Percentiles rank a stretch among this genome's conserved stretches.
phyloP scores from a whole-genome alignment of 2,113 vertebrate species.

The Pelecanoides urinatrix region DNA sequence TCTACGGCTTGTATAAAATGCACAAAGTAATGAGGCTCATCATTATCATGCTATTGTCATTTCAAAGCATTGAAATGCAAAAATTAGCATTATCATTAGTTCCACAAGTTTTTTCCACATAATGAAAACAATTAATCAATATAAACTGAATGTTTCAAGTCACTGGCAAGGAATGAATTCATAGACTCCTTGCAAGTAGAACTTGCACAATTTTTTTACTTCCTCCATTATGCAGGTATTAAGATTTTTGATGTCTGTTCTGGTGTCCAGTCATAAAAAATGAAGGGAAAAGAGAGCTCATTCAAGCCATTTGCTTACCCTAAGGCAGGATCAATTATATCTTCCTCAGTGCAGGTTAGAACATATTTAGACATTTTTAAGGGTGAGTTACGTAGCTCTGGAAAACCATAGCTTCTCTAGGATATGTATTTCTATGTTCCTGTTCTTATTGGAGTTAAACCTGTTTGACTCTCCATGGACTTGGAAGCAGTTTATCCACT shows the following conservation, averaged over 20 bases:
- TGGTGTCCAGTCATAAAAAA: background rate
- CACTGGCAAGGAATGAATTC: slow-evolving; percentile 13
- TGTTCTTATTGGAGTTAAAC: background rate
- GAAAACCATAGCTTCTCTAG: background rate
- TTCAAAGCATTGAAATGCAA: slow-evolving; percentile 62
- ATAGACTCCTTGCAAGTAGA: background rate
- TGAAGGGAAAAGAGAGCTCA: background rate
- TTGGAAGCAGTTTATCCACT: background rate
- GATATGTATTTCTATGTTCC: background rate
- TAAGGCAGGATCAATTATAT: background rate
- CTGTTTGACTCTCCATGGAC: background rate
- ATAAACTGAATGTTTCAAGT: slow-evolving; percentile 62
- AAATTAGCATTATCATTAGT: slow-evolving; percentile 70
- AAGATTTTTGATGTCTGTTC: background rate
- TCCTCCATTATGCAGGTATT: background rate
- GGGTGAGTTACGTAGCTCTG: background rate
- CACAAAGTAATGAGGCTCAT: slow-evolving; percentile 32
- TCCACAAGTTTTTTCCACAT: slow-evolving; percentile 61
- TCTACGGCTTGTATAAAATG: slow-evolving; percentile 49
- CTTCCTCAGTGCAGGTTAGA: background rate
- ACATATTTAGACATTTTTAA: background rate
- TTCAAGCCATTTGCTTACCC: background rate
- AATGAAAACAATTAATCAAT: slow-evolving; percentile 69
- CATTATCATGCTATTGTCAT: slow-evolving; percentile 58
- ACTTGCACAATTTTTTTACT: background rate